A percentile compares a stretch with the other conserved stretches of the same genome.
These are phyloP conservation scores for Murina feae DNA, from an alignment of 2,113 vertebrate genomes.

Conservation along the genomic window DNA sequence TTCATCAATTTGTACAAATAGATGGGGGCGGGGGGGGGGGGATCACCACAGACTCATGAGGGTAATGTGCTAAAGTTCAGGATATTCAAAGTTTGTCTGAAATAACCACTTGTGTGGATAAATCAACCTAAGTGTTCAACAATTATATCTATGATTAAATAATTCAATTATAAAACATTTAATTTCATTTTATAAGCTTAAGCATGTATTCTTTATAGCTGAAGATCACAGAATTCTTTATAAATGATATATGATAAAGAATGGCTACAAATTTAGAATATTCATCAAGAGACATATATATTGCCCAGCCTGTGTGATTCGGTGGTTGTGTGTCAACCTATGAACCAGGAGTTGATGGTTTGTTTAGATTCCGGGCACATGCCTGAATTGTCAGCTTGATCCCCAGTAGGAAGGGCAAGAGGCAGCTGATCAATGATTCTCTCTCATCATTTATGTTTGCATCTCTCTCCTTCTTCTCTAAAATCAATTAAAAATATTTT, in stretches of 20 bases:
- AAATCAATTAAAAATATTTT: too few species aligned
- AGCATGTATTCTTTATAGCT: constrained; percentile 72
- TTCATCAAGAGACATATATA: constrained; percentile 71
- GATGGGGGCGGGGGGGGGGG: background rate
- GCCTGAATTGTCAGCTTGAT: too few species aligned
- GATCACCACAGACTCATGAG: constrained; percentile 24
- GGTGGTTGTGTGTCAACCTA: too few species aligned
- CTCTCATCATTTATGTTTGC: too few species aligned
- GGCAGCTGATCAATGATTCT: too few species aligned
- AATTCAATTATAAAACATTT: constrained; percentile 72
- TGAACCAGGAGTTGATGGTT: too few species aligned
- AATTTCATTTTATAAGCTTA: constrained; percentile 77
- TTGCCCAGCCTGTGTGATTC: background rate
- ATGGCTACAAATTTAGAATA: constrained; percentile 74
- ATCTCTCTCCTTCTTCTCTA: too few species aligned
- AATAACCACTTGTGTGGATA: constrained; percentile 64
- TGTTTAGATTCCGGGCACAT: too few species aligned
- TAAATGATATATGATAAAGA: constrained; percentile 77
- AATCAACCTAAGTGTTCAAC: constrained; percentile 73
- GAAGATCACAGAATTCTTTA: constrained; percentile 76
- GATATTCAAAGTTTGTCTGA: constrained; percentile 65
- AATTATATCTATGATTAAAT: constrained; percentile 77
- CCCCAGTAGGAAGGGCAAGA: too few species aligned
- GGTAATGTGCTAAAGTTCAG: constrained; percentile 57
- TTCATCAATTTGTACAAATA: constrained; percentile 7